phyloP scores from a whole-genome alignment of 2,797 vertebrate species.

The Miopithecus talapoin region DNA sequence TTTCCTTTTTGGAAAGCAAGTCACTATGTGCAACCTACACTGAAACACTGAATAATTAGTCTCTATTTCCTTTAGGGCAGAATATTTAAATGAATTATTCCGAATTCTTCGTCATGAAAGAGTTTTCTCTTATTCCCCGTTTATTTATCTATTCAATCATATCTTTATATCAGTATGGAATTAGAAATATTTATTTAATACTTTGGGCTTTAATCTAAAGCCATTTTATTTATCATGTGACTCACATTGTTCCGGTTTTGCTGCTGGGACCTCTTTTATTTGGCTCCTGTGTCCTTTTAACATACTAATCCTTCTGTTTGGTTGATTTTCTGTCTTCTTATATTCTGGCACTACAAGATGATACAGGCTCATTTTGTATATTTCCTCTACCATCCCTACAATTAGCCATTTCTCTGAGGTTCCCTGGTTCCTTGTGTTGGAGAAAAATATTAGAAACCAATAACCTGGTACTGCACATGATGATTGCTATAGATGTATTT shows the following conservation, averaged over 20 bases:
- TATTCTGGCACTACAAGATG: not conserved
- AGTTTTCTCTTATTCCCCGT: not conserved
- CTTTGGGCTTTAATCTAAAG: not conserved
- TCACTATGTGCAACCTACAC: not conserved
- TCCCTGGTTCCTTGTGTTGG: not conserved
- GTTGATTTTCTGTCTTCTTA: not conserved
- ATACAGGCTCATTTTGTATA: not conserved
- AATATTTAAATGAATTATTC: not conserved
- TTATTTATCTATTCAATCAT: not conserved
- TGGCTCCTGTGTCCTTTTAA: not conserved
- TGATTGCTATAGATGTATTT: not conserved
- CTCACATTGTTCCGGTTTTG: not conserved
- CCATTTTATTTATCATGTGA: not conserved
- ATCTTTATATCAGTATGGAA: not conserved
- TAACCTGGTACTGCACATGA: not conserved
- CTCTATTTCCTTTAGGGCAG: not conserved
- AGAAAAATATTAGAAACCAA: not conserved
- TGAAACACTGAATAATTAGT: not conserved
- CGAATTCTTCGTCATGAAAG: not conserved
- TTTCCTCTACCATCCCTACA: not conserved
- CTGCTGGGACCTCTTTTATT: not conserved
- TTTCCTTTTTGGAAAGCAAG: not conserved
- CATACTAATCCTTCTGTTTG: not conserved
- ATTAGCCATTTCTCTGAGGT: not conserved
- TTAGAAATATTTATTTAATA: not conserved